Conservation (phyloP, 2,113 vertebrate species). For the Myxocyprinus asiaticus region DNA sequence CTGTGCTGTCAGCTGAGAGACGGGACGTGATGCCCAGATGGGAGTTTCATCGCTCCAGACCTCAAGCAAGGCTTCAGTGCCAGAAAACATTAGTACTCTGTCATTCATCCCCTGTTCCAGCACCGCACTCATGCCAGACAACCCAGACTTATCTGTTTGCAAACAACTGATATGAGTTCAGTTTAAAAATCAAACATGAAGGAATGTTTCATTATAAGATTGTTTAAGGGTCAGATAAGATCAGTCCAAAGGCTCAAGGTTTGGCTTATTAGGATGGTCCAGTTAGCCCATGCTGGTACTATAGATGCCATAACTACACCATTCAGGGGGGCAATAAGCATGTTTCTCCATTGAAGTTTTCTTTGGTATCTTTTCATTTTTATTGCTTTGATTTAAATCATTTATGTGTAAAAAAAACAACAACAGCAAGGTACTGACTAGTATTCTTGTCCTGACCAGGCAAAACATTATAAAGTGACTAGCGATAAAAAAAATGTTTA, state of each 20-base stretch:
- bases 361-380: neutral
- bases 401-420: neutral
- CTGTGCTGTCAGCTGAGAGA: constrained; percentile 1
- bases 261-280: too few relatives aligned
- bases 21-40: constrained; percentile 23
- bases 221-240: constrained; percentile 16
- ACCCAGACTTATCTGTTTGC: neutral
- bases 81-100: constrained; percentile 22
- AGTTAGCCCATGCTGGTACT: too few relatives aligned
- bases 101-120: constrained; percentile 15
- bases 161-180: constrained; percentile 1
- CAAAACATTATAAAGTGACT: too few relatives aligned
- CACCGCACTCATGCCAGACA: neutral
- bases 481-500: too few relatives aligned
- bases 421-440: neutral
- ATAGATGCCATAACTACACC: too few relatives aligned
- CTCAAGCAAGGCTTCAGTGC: constrained; percentile 20
- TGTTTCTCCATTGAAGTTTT: neutral
- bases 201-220: neutral
- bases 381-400: neutral
- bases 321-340: too few relatives aligned
- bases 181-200: neutral
- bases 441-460: too few relatives aligned
- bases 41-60: constrained; percentile 21
- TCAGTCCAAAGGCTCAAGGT: too few relatives aligned